Base-by-base conservation (phyloP, 2,113 vertebrate genomes). In the Leptodactylus fuscus region DNA sequence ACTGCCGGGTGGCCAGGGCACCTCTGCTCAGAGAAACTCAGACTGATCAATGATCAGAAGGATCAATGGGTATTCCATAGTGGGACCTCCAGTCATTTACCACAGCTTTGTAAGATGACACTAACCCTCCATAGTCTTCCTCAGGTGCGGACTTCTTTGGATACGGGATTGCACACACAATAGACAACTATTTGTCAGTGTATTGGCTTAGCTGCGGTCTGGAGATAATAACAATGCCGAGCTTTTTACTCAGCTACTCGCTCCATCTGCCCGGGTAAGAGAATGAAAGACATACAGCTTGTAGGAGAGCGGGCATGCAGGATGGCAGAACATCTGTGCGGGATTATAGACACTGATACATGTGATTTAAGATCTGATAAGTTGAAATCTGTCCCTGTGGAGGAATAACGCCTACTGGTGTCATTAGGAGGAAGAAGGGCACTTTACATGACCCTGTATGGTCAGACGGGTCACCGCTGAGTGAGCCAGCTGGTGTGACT, bases 321-420 rank as follows among this genome's bases (percentile, higher is more conserved):
- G 27, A 74, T 74, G 24, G 44, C 44, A 78, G 49, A 78, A 78
- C 75, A 78, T 78, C 75, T 78, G 75, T 36, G 9, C 20, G 13
- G 29, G 49, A 78, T 78, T 78, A 53, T 29, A 78, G 49, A 38
- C 75, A 78, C n/a, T 34, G 75, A 78, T 78, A 55, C 20, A 24
- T 48, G 46, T 55, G 44, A 77, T 55, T 78, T 78, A 58, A 18
- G 22, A 55, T 36, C 20, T 78, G 75, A 53, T 74, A 46, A 38
- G 24, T 46, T 44, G 4, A 5, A 15, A 44, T 46, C 3, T 74
- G 41, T 74, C 70, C 70, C 20, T 13, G 11, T 1, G 9, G 32
- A 22, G 15, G 4, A 38, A 71, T 10, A n/a, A 27, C 22, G 70
- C 70, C 41, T 6, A 4, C 9, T 71, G 69, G 36, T 46, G 18